Conservation (phyloP, 2,888 invertebrate genomes). For the Scrobipalpa costella region DNA sequence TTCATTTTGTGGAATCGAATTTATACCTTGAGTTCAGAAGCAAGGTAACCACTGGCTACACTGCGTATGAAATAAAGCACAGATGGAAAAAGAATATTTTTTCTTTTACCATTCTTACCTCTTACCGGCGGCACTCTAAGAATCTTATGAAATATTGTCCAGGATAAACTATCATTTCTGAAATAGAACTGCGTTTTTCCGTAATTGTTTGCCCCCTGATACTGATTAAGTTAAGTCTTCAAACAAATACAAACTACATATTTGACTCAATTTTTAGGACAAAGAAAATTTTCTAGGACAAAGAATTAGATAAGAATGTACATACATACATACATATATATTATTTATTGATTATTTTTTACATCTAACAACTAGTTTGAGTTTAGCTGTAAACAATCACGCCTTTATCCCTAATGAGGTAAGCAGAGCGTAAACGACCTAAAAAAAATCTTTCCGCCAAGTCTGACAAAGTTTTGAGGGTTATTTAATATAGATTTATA, state of each 20-base stretch:
- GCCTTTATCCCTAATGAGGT: too few species aligned
- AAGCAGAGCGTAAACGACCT: too few species aligned
- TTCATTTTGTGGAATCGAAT: not conserved
- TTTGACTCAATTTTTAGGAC: not conserved
- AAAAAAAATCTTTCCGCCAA: too few species aligned
- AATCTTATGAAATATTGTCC: conserved; percentile 34
- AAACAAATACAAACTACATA: not conserved
- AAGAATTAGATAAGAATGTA: too few species aligned
- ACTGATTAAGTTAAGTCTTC: too few species aligned
- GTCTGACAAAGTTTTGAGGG: too few species aligned
- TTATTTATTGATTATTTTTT: too few species aligned
- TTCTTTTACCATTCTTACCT: not conserved
- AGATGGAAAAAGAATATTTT: not conserved
- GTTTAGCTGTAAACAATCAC: too few species aligned
- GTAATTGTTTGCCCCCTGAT: not conserved
- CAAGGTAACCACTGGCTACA: not conserved
- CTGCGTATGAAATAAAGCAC: not conserved
- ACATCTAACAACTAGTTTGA: too few species aligned
- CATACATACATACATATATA: too few species aligned
- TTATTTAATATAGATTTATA: too few species aligned
- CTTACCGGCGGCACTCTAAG: conserved; percentile 26
- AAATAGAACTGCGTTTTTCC: conserved; percentile 17
- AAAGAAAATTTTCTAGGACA: too few species aligned
- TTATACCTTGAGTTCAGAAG: not conserved
- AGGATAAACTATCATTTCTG: conserved; percentile 21